Conservation (phyloP, 2,113 vertebrate genomes). For the Ptilorrhoa leucosticta region DNA sequence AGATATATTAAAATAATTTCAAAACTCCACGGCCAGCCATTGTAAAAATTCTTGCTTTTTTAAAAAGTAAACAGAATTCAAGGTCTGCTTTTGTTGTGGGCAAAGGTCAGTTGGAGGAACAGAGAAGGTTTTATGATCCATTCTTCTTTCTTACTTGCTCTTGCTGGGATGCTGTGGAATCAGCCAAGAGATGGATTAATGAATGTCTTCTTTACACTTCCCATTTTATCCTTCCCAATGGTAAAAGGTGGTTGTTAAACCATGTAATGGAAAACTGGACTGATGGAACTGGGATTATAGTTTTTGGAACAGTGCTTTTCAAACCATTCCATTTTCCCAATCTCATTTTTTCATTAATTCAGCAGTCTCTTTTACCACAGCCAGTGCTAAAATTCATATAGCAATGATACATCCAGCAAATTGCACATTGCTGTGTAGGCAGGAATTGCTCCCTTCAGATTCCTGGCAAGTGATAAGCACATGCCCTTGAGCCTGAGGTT, state of each 20-base stretch:
- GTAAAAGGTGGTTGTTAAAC: background rate
- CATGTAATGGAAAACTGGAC: slow-evolving; percentile 4
- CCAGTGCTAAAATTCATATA: background rate
- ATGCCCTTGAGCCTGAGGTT: background rate
- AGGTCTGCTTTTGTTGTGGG: background rate
- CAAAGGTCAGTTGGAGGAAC: background rate
- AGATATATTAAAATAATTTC: slow-evolving; percentile 51
- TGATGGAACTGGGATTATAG: background rate
- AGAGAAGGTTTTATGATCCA: background rate
- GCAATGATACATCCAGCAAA: slow-evolving; percentile 3
- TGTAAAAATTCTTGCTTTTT: slow-evolving; percentile 1
- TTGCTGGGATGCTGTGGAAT: background rate
- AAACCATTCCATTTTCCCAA: background rate
- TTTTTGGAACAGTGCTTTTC: background rate
- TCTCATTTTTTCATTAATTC: slow-evolving; percentile 4
- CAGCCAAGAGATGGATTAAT: background rate
- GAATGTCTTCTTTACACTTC: background rate
- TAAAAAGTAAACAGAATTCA: slow-evolving; percentile 2
- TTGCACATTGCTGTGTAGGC: background rate
- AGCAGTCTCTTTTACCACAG: background rate
- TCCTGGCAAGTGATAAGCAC: background rate
- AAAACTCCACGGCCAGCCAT: background rate
- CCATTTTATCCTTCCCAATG: background rate
- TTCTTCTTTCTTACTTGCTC: background rate
- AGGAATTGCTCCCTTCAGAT: background rate